Percentiles rank a stretch among this genome's conserved stretches.
Evolutionary conservation across 2,888 invertebrate species (phyloP).

Genomic region (Mythimna vitellina): DNA sequence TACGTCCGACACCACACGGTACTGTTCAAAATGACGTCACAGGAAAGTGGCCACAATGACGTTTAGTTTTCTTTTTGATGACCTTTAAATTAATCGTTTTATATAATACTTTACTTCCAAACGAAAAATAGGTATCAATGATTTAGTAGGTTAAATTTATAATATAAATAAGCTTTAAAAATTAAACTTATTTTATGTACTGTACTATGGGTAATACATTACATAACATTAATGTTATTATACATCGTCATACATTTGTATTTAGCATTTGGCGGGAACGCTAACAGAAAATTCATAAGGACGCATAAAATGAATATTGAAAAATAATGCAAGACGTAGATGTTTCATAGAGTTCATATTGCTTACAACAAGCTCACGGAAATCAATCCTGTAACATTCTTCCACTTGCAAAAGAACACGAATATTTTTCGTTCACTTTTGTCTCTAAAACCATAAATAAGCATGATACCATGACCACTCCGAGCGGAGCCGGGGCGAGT

Average conservation of each 20-base stretch:
- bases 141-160: not conserved
- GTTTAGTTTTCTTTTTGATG: constrained; percentile 67
- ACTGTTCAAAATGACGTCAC: not conserved
- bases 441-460: constrained; percentile 63
- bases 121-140: constrained; percentile 11
- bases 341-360: constrained; percentile 5
- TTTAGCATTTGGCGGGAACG: no score
- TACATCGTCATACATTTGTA: no score
- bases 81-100: constrained; percentile 48
- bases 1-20: no score
- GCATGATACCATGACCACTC: constrained; percentile 66
- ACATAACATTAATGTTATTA: no score
- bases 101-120: constrained; percentile 26
- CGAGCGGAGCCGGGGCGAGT: constrained; percentile 72
- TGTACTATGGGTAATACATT: no score
- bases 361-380: constrained; percentile 6
- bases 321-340: no score
- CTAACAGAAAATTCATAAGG: no score
- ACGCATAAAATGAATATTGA: no score
- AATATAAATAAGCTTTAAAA: no score
- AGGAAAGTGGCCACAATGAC: constrained; percentile 55
- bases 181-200: no score
- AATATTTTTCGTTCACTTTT: constrained; percentile 53
- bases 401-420: constrained; percentile 32
- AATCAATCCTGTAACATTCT: constrained; percentile 21